Percentiles rank a stretch among this genome's conserved stretches.
phyloP scores from a whole-genome alignment of 2,888 invertebrate species.

The Kryphioiulus occultus region DNA sequence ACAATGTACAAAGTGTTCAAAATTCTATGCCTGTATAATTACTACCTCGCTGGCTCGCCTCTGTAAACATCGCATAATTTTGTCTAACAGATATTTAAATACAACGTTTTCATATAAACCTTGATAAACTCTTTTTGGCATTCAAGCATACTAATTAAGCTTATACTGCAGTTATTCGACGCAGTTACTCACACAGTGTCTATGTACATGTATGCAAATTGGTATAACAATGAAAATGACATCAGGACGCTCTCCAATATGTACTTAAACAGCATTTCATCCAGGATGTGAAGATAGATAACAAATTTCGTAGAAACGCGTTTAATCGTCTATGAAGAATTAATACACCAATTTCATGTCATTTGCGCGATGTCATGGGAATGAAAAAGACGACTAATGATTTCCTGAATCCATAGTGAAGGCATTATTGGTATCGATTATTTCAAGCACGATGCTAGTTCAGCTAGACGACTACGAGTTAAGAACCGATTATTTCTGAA shows the following conservation, averaged over 20 bases:
- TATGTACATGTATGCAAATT: background rate
- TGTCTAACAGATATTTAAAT: too few relatives aligned
- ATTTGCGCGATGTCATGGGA: background rate
- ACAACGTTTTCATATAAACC: too few relatives aligned
- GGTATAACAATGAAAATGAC: background rate
- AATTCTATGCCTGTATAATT: too few relatives aligned
- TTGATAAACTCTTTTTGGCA: too few relatives aligned
- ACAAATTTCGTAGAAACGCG: background rate
- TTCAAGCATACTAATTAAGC: too few relatives aligned
- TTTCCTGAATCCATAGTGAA: background rate
- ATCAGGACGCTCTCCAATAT: background rate
- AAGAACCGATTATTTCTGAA: background rate
- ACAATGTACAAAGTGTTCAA: too few relatives aligned
- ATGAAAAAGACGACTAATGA: background rate
- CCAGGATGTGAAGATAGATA: background rate
- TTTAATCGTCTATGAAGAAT: slow-evolving; percentile 22
- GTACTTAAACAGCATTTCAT: background rate
- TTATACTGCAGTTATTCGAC: too few relatives aligned
- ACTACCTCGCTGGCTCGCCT: too few relatives aligned
- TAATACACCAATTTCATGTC: background rate
- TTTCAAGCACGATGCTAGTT: background rate
- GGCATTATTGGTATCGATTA: slow-evolving; percentile 12
- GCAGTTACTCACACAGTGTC: too few relatives aligned
- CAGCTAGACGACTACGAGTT: background rate
- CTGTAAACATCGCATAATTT: too few relatives aligned